Conservation (phyloP, 2,797 vertebrate genomes). For the Stomatorhinus walkeri region DNA sequence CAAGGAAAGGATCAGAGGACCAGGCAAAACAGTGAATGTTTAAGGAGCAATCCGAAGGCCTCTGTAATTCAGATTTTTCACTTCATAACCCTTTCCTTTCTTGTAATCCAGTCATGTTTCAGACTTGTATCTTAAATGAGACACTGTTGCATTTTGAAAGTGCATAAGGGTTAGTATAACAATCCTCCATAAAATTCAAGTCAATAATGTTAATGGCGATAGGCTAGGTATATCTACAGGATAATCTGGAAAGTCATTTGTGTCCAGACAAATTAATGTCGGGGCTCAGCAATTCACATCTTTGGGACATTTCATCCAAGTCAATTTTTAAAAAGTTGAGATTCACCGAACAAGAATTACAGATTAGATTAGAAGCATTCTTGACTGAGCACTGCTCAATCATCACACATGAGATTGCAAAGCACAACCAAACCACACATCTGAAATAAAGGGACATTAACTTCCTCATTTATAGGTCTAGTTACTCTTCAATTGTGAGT, state of each 20-base stretch:
- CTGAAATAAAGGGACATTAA: neutral
- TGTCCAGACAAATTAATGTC: constrained; percentile 16
- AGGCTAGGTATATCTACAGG: neutral
- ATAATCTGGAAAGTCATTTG: constrained; percentile 18
- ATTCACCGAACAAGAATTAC: neutral
- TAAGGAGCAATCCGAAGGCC: neutral
- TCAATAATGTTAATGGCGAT: neutral
- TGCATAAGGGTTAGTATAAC: neutral
- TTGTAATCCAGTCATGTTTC: neutral
- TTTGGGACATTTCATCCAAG: neutral
- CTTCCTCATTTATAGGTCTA: neutral
- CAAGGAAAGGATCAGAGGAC: neutral
- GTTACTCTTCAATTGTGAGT: neutral
- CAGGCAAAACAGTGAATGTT: neutral
- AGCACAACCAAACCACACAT: neutral
- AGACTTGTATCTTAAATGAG: neutral
- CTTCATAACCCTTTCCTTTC: neutral
- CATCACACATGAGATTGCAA: neutral
- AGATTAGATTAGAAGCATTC: neutral
- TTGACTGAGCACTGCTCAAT: neutral
- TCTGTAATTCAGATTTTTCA: neutral
- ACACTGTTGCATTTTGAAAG: neutral
- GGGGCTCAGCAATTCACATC: neutral
- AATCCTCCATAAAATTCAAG: neutral
- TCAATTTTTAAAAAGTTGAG: neutral